Evolutionary conservation across 1,140 invertebrate species (phyloP).

Genomic region (Dreissena polymorpha): DNA sequence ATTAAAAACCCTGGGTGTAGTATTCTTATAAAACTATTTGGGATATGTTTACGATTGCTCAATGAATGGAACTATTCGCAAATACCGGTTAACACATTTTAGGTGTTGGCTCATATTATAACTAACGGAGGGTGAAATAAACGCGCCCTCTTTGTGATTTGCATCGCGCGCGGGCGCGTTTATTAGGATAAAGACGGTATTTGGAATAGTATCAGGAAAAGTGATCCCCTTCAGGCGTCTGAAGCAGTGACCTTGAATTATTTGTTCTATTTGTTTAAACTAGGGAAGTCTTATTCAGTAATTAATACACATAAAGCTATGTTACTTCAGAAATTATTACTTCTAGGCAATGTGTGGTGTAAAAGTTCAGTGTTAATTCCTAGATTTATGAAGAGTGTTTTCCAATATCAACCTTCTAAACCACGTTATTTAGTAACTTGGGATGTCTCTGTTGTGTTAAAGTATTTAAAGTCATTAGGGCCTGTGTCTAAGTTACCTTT

Average conservation of each 20-base stretch:
- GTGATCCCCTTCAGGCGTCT: slow-evolving; percentile 20
- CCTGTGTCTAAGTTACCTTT: neutral
- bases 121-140: no score
- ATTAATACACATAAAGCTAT: slow-evolving; percentile 35
- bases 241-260: slow-evolving; percentile 16
- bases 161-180: no score
- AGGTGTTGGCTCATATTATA: no score
- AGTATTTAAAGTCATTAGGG: slow-evolving; percentile 11
- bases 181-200: no score
- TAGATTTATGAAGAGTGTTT: slow-evolving; percentile 32
- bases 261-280: slow-evolving; percentile 29
- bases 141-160: no score
- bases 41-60: no score
- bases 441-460: slow-evolving; percentile 27
- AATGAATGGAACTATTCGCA: no score
- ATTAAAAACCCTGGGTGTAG: no score
- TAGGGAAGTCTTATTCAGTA: slow-evolving; percentile 32
- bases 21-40: no score
- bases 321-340: slow-evolving; percentile 10
- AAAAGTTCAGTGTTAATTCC: slow-evolving; percentile 16
- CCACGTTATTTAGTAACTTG: slow-evolving; percentile 17
- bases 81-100: no score
- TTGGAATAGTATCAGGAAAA: slow-evolving; percentile 24
- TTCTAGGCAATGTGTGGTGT: slow-evolving; percentile 25
- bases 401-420: slow-evolving; percentile 19